Percentiles rank a stretch among this genome's conserved stretches.
phyloP scores from a whole-genome alignment of 2,888 invertebrate species.

The Selenia dentaria region DNA sequence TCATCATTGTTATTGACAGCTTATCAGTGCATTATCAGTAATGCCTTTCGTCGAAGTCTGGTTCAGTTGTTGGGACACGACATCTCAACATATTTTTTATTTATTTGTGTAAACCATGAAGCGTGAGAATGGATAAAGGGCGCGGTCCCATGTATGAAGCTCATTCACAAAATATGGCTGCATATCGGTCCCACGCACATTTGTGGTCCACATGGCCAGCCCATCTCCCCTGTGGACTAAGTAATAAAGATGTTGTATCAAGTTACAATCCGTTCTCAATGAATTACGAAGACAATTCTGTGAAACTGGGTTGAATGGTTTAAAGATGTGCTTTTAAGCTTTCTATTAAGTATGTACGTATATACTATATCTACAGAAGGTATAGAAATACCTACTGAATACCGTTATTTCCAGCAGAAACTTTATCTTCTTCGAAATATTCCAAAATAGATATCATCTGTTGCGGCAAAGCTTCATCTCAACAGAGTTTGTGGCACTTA shows the following conservation, averaged over 20 bases:
- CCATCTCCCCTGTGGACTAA: slow-evolving; percentile 24
- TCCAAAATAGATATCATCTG: too few relatives aligned
- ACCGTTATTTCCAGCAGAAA: too few relatives aligned
- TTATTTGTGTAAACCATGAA: slow-evolving; percentile 66
- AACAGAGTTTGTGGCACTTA: too few relatives aligned
- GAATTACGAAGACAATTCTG: slow-evolving; percentile 3
- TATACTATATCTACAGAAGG: too few relatives aligned
- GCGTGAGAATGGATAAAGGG: slow-evolving; percentile 69
- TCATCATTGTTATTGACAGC: slow-evolving; percentile 26
- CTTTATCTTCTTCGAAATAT: too few relatives aligned
- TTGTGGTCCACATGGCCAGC: slow-evolving; percentile 66
- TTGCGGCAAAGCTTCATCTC: too few relatives aligned
- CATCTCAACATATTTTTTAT: slow-evolving; percentile 49
- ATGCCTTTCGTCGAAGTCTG: slow-evolving; percentile 36
- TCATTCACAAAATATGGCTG: slow-evolving; percentile 65
- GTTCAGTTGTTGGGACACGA: slow-evolving; percentile 33
- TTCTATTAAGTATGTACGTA: too few relatives aligned
- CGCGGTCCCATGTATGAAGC: slow-evolving; percentile 61
- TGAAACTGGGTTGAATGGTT: background rate
- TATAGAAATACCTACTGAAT: too few relatives aligned
- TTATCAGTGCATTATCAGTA: slow-evolving; percentile 29
- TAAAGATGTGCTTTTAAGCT: background rate
- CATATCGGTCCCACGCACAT: slow-evolving; percentile 67
- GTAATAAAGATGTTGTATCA: slow-evolving; percentile 21
- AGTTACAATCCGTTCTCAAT: slow-evolving; percentile 18